These are phyloP conservation scores for Malaclemys terrapin DNA, from an alignment of 2,113 vertebrate species.

Conservation along the genomic window DNA sequence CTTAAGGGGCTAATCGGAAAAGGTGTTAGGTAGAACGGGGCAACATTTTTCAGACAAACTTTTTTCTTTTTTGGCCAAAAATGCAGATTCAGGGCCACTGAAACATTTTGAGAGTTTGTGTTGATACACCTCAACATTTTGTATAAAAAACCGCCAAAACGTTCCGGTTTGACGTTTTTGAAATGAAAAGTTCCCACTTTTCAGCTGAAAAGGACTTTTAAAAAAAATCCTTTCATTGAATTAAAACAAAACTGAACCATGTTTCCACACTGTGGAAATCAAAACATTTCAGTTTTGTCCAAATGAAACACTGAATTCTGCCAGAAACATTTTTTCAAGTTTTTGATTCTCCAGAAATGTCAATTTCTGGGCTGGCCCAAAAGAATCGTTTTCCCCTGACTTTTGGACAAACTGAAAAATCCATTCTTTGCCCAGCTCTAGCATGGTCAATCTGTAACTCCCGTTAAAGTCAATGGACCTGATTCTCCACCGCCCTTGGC, in stretches of 20 bases:
- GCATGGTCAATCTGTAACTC: not conserved
- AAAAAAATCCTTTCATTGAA: not conserved
- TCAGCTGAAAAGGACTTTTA: not conserved
- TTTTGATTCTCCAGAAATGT: not conserved
- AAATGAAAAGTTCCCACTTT: not conserved
- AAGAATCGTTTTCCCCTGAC: not conserved
- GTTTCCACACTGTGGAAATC: not conserved
- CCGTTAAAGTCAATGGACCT: not conserved
- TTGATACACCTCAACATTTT: no score
- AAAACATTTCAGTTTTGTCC: not conserved
- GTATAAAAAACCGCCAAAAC: no score
- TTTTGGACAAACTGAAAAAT: not conserved
- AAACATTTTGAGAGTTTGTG: no score
- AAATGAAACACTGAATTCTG: not conserved
- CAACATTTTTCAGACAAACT: not conserved
- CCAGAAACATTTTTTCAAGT: not conserved
- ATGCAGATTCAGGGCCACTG: no score
- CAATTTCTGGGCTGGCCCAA: not conserved
- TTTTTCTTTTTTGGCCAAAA: not conserved
- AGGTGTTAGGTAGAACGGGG: not conserved
- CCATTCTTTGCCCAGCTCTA: not conserved
- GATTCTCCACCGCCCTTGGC: not conserved
- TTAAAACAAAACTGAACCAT: not conserved
- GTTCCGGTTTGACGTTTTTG: not conserved
- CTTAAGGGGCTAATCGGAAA: not conserved